These are phyloP conservation scores for Psittacula cyanocephala DNA, from an alignment of 2,113 vertebrate species.

Conservation along the genomic window DNA sequence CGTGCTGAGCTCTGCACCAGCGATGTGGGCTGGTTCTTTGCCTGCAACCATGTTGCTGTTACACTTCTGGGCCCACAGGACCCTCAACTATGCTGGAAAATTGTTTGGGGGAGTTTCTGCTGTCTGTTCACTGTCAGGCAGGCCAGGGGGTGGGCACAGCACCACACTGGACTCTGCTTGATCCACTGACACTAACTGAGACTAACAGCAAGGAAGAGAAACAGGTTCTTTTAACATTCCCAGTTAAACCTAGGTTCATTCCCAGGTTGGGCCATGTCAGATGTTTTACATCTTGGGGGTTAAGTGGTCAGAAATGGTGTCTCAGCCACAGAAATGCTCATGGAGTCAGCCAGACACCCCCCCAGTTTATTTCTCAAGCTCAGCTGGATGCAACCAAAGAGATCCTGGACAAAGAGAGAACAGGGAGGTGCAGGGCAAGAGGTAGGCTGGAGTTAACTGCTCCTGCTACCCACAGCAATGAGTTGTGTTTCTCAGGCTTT, in stretches of 20 bases:
- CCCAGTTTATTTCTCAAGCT: neutral
- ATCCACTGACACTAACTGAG: fast-evolving
- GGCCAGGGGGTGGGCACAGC: neutral
- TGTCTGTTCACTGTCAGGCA: neutral
- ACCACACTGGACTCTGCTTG: neutral
- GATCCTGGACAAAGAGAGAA: neutral
- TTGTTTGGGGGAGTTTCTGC: neutral
- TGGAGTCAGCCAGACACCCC: neutral
- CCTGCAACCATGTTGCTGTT: neutral
- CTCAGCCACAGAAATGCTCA: neutral
- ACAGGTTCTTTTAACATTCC: neutral
- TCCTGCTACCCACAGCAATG: neutral
- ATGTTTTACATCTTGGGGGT: neutral
- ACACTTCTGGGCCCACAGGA: neutral
- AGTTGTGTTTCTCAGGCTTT: neutral
- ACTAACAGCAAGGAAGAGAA: neutral
- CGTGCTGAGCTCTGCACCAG: neutral
- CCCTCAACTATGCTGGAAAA: neutral
- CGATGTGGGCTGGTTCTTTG: neutral
- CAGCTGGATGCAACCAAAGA: neutral
- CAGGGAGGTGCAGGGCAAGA: neutral
- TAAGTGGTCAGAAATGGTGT: neutral
- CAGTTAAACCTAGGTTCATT: neutral
- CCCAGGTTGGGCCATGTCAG: neutral
- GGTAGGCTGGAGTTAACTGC: neutral